These are phyloP conservation scores for Hapalemur alaotrensis DNA, from an alignment of 2,797 vertebrate species.

Conservation along the genomic window DNA sequence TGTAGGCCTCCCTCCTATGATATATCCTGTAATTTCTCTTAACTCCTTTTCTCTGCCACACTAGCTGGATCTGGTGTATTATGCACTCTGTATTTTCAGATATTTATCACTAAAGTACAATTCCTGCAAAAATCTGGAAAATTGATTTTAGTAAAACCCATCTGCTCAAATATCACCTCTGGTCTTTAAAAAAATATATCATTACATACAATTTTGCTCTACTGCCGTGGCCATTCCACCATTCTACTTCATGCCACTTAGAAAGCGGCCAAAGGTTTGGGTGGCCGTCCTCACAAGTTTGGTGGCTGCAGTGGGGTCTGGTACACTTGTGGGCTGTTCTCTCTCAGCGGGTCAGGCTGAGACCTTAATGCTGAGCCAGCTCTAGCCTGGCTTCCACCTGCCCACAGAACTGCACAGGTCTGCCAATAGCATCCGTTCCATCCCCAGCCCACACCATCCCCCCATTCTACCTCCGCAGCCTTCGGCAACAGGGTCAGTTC, in stretches of 20 bases:
- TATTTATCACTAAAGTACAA: background rate
- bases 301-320: background rate
- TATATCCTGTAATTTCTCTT: background rate
- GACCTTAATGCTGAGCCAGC: background rate
- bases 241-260: background rate
- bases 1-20: background rate
- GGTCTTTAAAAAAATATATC: background rate
- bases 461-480: background rate
- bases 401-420: background rate
- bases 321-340: background rate
- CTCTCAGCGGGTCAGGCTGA: background rate
- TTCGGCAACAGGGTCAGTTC: background rate
- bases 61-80: background rate
- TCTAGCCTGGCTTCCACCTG: background rate
- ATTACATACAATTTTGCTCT: background rate
- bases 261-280: background rate
- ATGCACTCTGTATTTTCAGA: background rate
- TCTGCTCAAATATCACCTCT: background rate
- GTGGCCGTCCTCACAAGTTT: background rate
- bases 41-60: background rate
- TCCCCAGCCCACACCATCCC: background rate
- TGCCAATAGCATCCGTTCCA: background rate
- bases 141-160: background rate
- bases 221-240: background rate
- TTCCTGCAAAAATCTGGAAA: constrained; percentile 10